Evolutionary conservation across 1,140 invertebrate genomes (phyloP).

Genomic region (Tetramorium simillimum): DNA sequence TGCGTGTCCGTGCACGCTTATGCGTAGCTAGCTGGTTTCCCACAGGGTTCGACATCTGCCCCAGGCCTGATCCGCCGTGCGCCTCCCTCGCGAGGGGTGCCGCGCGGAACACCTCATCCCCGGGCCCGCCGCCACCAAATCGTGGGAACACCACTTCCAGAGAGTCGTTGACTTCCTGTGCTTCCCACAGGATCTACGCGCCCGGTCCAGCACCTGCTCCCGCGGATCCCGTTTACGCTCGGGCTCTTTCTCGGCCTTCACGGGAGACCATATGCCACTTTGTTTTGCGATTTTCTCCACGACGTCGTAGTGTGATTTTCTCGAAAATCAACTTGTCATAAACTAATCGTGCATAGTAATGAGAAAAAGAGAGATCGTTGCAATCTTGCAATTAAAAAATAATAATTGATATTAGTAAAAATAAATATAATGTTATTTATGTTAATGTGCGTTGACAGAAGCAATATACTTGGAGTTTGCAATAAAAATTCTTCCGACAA

Average conservation of each 20-base stretch:
- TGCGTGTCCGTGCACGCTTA: conserved; percentile 3
- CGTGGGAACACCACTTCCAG: conserved; percentile 84
- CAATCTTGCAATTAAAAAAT: background rate
- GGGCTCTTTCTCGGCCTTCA: background rate
- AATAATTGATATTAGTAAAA: background rate
- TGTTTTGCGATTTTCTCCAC: background rate
- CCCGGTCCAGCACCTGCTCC: conserved; percentile 81
- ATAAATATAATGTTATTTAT: background rate
- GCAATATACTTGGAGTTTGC: no score
- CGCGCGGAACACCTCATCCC: conserved; percentile 66
- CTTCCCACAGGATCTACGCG: conserved; percentile 84
- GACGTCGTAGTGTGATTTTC: no score
- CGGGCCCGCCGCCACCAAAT: conserved; percentile 77
- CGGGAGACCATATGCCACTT: conserved; percentile 24
- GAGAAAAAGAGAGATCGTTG: background rate
- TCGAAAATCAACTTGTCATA: background rate
- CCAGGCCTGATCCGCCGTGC: conserved; percentile 65
- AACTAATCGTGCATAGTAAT: background rate
- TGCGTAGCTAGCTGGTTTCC: conserved; percentile 78
- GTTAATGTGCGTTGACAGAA: background rate
- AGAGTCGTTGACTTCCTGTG: conserved; percentile 86
- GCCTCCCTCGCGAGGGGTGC: conserved; percentile 73
- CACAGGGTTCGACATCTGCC: conserved; percentile 83
- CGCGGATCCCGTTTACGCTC: conserved; percentile 55
- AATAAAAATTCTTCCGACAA: background rate